A percentile compares a stretch with the other conserved stretches of the same genome.
Evolutionary conservation across 1,140 invertebrate species (phyloP).

Genomic region (Ganaspis sp.): DNA sequence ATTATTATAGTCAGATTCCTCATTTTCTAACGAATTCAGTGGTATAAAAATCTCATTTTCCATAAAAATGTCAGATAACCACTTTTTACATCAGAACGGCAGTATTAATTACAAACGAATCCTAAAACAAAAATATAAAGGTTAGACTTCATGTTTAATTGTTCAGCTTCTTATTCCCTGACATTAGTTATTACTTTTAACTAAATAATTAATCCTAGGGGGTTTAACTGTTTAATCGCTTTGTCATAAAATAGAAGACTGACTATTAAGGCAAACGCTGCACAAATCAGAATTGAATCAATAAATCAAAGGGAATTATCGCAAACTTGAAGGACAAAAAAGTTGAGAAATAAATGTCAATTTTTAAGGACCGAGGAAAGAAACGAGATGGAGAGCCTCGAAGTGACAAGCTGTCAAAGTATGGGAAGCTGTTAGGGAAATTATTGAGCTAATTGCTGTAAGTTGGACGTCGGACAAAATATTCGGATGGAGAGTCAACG

Average conservation of each 20-base stretch:
- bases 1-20: too few relatives aligned
- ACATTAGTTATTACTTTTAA: too few relatives aligned
- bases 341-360: slow-evolving; percentile 33
- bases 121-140: too few relatives aligned
- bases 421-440: slow-evolving; percentile 56
- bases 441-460: slow-evolving; percentile 73
- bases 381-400: slow-evolving; percentile 24
- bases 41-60: too few relatives aligned
- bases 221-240: too few relatives aligned
- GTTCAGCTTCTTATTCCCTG: too few relatives aligned
- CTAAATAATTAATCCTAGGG: too few relatives aligned
- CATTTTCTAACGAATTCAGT: too few relatives aligned
- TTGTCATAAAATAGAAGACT: not conserved
- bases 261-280: not conserved
- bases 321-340: not conserved
- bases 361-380: slow-evolving; percentile 16
- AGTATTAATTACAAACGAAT: too few relatives aligned
- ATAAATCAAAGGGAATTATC: slow-evolving; percentile 7
- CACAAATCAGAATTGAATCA: not conserved
- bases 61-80: too few relatives aligned
- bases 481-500: slow-evolving; percentile 44
- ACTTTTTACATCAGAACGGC: too few relatives aligned
- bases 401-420: slow-evolving; percentile 60
- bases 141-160: too few relatives aligned
- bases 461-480: slow-evolving; percentile 63